Conservation (phyloP, 2,888 invertebrate genomes). For the Phalangium opilio region DNA sequence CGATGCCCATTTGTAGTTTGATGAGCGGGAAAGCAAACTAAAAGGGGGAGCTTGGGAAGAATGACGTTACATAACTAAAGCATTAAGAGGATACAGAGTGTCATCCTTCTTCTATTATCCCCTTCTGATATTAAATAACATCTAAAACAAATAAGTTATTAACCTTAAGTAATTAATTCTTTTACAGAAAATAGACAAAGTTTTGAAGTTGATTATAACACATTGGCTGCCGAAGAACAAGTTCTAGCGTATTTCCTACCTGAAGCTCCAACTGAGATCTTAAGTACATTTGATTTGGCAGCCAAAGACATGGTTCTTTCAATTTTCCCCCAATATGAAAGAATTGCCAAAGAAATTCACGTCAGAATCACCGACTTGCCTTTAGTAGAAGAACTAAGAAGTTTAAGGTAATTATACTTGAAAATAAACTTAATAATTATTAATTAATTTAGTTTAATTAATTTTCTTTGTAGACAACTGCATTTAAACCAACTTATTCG, state of each 20-base stretch:
- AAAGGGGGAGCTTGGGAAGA: too few relatives aligned
- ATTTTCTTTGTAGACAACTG: constrained; percentile 31
- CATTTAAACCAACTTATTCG: constrained; percentile 84
- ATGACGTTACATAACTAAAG: too few relatives aligned
- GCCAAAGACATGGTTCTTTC: constrained; percentile 59
- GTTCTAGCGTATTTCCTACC: constrained; percentile 92
- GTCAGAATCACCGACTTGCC: constrained; percentile 90
- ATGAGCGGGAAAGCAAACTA: too few relatives aligned
- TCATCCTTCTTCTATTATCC: too few relatives aligned
- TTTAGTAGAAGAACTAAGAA: constrained; percentile 83
- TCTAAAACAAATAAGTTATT: neutral
- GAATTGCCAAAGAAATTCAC: constrained; percentile 84
- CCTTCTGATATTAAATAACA: constrained; percentile 1
- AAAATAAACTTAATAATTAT: neutral
- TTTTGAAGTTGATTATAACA: constrained; percentile 81
- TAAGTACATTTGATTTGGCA: constrained; percentile 81
- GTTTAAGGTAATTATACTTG: constrained; percentile 46
- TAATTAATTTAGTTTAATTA: too few relatives aligned
- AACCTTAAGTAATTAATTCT: constrained; percentile 34
- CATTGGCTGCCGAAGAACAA: constrained; percentile 75
- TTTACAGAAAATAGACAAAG: constrained; percentile 47
- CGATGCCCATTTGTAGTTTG: too few relatives aligned
- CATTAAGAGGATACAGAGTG: too few relatives aligned
- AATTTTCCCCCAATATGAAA: constrained; percentile 88
- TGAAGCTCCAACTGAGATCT: constrained; percentile 91